phyloP scores from a whole-genome alignment of 2,113 vertebrate species.

The Apodemus speciosus region DNA sequence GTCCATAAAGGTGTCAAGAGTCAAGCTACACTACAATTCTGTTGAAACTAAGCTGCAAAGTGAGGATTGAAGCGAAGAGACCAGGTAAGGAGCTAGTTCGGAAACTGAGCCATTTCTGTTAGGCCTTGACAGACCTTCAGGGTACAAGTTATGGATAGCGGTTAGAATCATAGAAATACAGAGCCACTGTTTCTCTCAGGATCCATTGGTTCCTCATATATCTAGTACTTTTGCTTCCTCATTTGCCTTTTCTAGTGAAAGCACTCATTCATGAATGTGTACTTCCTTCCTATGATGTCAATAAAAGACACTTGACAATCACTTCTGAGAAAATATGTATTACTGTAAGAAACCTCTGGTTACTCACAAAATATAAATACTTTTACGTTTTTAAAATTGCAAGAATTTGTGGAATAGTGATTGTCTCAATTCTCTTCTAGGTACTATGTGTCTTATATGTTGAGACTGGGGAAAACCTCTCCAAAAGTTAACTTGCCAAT shows the following conservation, averaged over 20 bases:
- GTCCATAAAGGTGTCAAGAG: background rate
- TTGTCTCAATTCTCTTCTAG: background rate
- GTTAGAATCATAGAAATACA: background rate
- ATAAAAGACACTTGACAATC: background rate
- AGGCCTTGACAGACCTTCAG: background rate
- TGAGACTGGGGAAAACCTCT: background rate
- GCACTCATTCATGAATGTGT: background rate
- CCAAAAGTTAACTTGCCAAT: background rate
- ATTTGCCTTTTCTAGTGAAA: background rate
- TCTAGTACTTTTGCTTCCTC: background rate
- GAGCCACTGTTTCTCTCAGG: background rate
- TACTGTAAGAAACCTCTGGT: background rate
- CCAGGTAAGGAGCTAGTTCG: background rate
- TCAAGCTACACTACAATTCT: background rate
- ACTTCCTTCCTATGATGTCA: background rate
- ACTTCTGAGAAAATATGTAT: slow-evolving; percentile 11
- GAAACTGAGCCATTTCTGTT: background rate
- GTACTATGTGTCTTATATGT: background rate
- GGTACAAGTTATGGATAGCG: background rate
- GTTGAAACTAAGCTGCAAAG: background rate
- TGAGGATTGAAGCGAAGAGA: background rate
- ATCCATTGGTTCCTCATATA: background rate
- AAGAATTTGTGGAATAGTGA: background rate
- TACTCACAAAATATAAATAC: background rate
- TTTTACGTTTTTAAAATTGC: background rate